Conservation (phyloP, 64 coral and sea anemone genomes). For the Porites lutea region DNA sequence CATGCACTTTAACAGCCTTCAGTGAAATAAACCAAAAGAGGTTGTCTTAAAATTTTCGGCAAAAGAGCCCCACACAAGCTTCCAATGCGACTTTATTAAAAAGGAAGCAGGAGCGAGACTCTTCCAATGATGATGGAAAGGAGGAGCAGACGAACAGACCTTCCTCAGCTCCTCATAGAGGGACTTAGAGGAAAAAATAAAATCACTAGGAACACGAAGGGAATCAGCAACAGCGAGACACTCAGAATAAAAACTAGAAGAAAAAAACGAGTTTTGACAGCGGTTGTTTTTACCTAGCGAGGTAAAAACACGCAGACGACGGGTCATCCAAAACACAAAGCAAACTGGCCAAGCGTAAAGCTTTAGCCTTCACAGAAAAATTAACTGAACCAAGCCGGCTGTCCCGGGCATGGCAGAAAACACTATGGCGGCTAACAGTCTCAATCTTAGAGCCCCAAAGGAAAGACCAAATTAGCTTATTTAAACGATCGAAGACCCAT, state of each 20-base stretch:
- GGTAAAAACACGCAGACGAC: neutral
- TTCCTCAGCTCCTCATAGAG: neutral
- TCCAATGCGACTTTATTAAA: neutral
- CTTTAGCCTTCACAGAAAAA: neutral
- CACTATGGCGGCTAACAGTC: neutral
- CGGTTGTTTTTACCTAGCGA: neutral
- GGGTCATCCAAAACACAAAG: neutral
- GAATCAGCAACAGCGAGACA: neutral
- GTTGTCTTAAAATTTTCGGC: neutral
- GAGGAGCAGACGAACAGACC: neutral
- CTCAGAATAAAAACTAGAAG: neutral
- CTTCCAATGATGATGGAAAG: neutral
- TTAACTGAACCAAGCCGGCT: neutral
- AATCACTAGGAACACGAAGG: neutral
- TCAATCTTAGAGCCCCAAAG: neutral
- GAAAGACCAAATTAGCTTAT: constrained; percentile 12
- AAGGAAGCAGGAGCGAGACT: neutral
- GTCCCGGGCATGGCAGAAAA: neutral
- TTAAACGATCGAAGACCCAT: neutral
- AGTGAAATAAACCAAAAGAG: no score
- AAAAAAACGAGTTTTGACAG: neutral
- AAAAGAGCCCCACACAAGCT: neutral
- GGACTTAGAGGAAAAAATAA: neutral
- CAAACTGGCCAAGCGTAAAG: neutral
- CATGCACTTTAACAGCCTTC: no score